These are phyloP conservation scores for Silurus meridionalis DNA, from an alignment of 2,113 vertebrate genomes.

Conservation along the genomic window DNA sequence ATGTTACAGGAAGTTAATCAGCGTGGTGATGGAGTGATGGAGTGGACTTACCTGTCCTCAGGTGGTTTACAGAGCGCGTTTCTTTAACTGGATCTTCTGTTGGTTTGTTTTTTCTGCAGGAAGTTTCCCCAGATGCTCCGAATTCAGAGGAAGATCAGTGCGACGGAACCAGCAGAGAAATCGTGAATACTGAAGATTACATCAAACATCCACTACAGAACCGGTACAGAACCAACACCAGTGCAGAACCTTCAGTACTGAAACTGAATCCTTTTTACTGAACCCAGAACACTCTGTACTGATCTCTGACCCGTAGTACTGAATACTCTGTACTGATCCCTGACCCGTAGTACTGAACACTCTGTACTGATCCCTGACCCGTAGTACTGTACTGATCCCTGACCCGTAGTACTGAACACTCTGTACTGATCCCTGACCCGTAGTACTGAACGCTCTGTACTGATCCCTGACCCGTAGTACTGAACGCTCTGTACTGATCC, in stretches of 20 bases:
- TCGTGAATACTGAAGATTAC: conserved; percentile 85
- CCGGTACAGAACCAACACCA: conserved; percentile 70
- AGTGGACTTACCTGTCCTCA: not conserved
- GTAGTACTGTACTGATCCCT: too few relatives aligned
- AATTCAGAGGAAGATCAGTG: conserved; percentile 84
- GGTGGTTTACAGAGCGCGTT: not conserved
- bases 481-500: too few relatives aligned
- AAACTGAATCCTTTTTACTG: not conserved
- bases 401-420: too few relatives aligned
- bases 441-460: too few relatives aligned
- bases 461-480: too few relatives aligned
- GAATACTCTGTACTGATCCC: too few relatives aligned
- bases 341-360: too few relatives aligned
- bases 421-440: too few relatives aligned
- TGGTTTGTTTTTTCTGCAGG: conserved; percentile 66
- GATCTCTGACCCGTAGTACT: too few relatives aligned
- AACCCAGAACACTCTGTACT: not conserved
- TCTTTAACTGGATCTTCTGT: not conserved
- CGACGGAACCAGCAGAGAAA: conserved; percentile 76
- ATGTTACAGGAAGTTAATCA: not conserved
- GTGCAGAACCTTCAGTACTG: too few relatives aligned
- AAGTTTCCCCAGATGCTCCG: conserved; percentile 80
- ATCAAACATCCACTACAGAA: conserved; percentile 98
- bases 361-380: too few relatives aligned
- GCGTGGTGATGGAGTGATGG: not conserved